phyloP scores from a whole-genome alignment of 2,797 vertebrate genomes.

The Enteromius afrohamiltoni region DNA sequence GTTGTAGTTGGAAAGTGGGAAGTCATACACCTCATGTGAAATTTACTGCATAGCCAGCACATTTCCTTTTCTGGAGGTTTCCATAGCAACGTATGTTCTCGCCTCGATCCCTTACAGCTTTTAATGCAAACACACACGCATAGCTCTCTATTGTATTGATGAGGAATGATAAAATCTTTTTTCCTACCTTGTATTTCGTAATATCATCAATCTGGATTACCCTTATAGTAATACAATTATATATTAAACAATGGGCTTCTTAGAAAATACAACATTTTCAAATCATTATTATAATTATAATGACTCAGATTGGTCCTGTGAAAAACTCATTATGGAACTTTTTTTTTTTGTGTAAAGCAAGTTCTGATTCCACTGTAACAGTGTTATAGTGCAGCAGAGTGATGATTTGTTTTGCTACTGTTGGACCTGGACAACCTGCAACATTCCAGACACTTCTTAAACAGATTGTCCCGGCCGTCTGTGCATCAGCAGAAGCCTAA shows the following conservation, averaged over 20 bases:
- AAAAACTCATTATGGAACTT: background rate
- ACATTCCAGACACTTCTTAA: background rate
- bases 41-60: constrained; percentile 63
- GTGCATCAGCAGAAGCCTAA: constrained; percentile 3
- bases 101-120: background rate
- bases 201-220: background rate
- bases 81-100: constrained; percentile 60
- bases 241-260: background rate
- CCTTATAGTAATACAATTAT: background rate
- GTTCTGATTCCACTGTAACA: background rate
- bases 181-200: background rate
- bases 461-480: background rate
- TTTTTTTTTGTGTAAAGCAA: background rate
- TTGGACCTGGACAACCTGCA: background rate
- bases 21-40: constrained; percentile 14
- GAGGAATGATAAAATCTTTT: background rate
- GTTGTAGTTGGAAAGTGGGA: background rate
- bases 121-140: constrained; percentile 8
- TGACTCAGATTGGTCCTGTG: background rate
- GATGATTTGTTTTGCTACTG: background rate
- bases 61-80: constrained; percentile 63
- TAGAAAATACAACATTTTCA: background rate
- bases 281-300: background rate
- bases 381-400: background rate
- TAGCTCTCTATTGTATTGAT: background rate